Conservation (phyloP, 2,113 vertebrate genomes). For the Cyphomyrus discorhynchus region DNA sequence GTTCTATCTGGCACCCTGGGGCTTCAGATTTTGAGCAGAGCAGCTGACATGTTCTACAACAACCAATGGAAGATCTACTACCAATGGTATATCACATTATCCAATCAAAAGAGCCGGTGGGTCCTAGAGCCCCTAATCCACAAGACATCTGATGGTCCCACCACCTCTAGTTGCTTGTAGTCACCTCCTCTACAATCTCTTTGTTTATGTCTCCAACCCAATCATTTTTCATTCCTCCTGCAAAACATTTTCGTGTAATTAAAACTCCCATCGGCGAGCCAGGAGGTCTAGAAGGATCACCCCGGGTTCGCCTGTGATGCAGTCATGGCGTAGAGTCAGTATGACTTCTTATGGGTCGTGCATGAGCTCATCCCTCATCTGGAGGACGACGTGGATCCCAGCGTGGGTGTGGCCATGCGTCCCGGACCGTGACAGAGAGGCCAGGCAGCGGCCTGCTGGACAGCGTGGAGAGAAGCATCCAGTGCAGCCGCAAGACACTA, state of each 20-base stretch:
- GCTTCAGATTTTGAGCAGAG: not conserved
- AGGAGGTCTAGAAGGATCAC: not conserved
- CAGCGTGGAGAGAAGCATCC: slow-evolving; percentile 13
- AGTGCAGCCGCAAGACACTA: slow-evolving; percentile 20
- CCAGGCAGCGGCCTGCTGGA: slow-evolving; percentile 14
- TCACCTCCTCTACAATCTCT: too few relatives aligned
- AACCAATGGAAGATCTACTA: slow-evolving; percentile 16
- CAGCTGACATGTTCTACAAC: not conserved
- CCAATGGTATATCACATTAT: slow-evolving; percentile 8
- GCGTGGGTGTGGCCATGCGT: not conserved
- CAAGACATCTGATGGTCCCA: too few relatives aligned
- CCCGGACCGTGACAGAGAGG: slow-evolving; percentile 14
- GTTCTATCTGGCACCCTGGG: not conserved
- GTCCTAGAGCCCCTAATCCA: too few relatives aligned
- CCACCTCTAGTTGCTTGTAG: too few relatives aligned
- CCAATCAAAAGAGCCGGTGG: not conserved
- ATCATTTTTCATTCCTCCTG: not conserved
- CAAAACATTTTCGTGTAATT: not conserved
- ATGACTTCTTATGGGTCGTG: slow-evolving; percentile 11
- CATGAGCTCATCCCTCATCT: slow-evolving; percentile 10
- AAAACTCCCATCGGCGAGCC: not conserved
- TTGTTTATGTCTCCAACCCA: not conserved
- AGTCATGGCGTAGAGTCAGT: slow-evolving; percentile 11
- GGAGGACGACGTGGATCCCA: not conserved
- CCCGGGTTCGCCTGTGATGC: slow-evolving; percentile 3